Conservation (phyloP, 2,888 invertebrate genomes). For the Corbicula japonica region DNA sequence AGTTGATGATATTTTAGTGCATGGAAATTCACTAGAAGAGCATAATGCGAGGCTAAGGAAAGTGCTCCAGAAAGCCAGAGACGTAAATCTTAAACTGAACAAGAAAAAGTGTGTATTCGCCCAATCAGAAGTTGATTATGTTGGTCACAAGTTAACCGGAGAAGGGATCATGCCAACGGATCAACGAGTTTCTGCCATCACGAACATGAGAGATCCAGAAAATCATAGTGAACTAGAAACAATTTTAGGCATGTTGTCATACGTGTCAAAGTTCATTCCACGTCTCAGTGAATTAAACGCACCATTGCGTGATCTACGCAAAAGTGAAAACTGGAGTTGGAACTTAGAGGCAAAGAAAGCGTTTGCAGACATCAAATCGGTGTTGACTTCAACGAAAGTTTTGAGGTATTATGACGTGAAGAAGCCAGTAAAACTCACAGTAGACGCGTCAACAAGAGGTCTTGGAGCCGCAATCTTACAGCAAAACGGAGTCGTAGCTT, state of each 20-base stretch:
- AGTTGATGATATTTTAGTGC: too few species aligned
- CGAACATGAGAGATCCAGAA: slow-evolving; percentile 35
- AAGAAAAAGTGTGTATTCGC: slow-evolving; percentile 39
- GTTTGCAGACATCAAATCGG: slow-evolving; percentile 61
- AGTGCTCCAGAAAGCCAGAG: slow-evolving; percentile 33
- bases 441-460: slow-evolving; percentile 49
- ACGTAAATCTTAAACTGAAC: slow-evolving; percentile 49
- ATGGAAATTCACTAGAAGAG: slow-evolving; percentile 48
- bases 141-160: slow-evolving; percentile 49
- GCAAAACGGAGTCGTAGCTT: slow-evolving; percentile 50
- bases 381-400: slow-evolving; percentile 50
- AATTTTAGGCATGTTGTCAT: slow-evolving; percentile 35
- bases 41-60: slow-evolving; percentile 34
- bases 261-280: slow-evolving; percentile 42
- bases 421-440: slow-evolving; percentile 31
- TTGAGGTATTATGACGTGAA: slow-evolving; percentile 57
- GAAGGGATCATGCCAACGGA: slow-evolving; percentile 42
- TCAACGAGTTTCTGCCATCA: slow-evolving; percentile 27
- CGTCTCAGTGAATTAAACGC: slow-evolving; percentile 28
- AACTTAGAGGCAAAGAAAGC: slow-evolving; percentile 14
- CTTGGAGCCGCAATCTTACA: slow-evolving; percentile 47
- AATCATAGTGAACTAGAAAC: slow-evolving; percentile 41
- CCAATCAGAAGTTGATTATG: slow-evolving; percentile 50
- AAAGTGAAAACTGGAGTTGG: slow-evolving; percentile 17
- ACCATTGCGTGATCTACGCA: slow-evolving; percentile 43